These are phyloP conservation scores for Oreochromis aureus DNA, from an alignment of 2,113 vertebrate genomes.

Conservation along the genomic window DNA sequence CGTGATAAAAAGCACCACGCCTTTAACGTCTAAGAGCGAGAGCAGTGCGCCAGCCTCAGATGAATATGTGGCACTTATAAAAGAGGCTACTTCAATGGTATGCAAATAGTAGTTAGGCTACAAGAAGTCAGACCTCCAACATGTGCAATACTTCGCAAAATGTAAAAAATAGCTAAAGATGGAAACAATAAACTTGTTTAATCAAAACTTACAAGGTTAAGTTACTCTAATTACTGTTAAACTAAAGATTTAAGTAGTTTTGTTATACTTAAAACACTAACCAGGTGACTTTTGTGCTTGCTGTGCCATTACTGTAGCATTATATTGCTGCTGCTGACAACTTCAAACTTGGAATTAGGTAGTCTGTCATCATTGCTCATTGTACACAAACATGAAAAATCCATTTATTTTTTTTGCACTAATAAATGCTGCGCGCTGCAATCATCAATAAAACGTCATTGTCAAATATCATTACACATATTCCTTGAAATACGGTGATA, in stretches of 20 bases:
- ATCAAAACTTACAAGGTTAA: neutral
- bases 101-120: neutral
- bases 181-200: neutral
- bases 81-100: neutral
- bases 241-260: neutral
- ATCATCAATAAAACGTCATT: accelerated
- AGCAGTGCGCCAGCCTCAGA: neutral
- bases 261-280: neutral
- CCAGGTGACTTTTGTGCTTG: neutral
- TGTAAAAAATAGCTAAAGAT: neutral
- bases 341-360: neutral
- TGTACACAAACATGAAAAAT: neutral
- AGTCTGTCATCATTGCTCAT: neutral
- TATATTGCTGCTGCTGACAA: neutral
- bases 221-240: neutral
- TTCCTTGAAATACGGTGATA: neutral
- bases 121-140: neutral
- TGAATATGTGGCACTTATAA: neutral
- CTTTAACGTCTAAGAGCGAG: neutral
- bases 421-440: neutral
- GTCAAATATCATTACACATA: neutral
- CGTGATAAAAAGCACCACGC: neutral
- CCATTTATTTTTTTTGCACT: neutral
- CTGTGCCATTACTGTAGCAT: neutral
- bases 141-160: neutral